Evolutionary conservation across 1,140 invertebrate species (phyloP).

Genomic region (Zaprionus davidi): DNA sequence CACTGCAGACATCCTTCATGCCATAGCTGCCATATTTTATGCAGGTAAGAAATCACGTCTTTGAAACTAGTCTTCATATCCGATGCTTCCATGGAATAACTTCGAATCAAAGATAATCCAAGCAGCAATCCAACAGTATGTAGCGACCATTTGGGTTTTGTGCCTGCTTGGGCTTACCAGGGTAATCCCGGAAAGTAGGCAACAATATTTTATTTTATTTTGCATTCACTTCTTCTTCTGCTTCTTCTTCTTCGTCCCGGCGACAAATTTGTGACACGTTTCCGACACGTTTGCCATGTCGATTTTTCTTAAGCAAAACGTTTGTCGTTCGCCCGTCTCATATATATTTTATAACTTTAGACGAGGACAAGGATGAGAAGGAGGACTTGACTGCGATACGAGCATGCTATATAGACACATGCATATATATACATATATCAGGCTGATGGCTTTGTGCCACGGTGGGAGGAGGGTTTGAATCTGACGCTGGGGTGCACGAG

Average conservation of each 20-base stretch:
- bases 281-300: conserved; percentile 78
- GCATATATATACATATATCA: conserved; percentile 43
- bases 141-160: conserved; percentile 10
- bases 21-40: background rate
- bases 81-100: background rate
- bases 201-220: conserved; percentile 54
- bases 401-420: background rate
- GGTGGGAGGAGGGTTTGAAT: conserved; percentile 7
- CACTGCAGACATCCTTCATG: background rate
- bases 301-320: conserved; percentile 78
- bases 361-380: conserved; percentile 32
- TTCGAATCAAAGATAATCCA: conserved; percentile 30
- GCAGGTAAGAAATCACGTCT: background rate
- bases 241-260: background rate
- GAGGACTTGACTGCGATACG: conserved; percentile 48
- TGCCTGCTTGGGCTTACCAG: conserved; percentile 19
- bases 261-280: conserved; percentile 80
- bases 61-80: background rate
- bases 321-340: conserved; percentile 69
- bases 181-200: conserved; percentile 72
- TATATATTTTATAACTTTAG: conserved; percentile 79
- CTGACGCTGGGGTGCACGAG: conserved; percentile 40
- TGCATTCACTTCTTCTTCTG: background rate
- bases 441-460: background rate
- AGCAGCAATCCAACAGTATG: conserved; percentile 23